Evolutionary conservation across 2,113 vertebrate species (phyloP), one percentile per base, ranked within the genome.

Genomic region (Ariopsis seemanni): DNA sequence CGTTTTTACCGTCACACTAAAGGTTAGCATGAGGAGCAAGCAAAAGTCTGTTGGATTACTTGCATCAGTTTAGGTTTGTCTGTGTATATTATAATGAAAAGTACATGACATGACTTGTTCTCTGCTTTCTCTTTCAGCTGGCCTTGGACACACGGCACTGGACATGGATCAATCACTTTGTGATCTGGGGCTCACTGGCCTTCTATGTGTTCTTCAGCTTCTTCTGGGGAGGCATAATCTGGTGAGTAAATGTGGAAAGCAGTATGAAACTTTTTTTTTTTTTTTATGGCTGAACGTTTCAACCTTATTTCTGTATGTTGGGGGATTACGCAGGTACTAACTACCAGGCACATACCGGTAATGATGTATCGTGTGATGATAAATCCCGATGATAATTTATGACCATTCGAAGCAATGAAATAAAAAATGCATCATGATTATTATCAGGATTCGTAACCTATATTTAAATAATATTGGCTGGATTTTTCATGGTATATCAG

Each of bases 161-260:
- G 98, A 99, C 98, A 0, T 99, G 98, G 98, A 95, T 99, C 94
- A 99, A 99, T 95, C 98, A 99, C 93, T 98, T 99, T 93, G 97
- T 99, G 75, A 99, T 99, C 84, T 99, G 98, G 98, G 98, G 98
- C 48, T 99, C 98, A 75, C 94, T 99, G 92, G 95, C 96, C 86
- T 99, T 99, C 94, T 99, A 99, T 52, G 94, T 99, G 82, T 96
- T 99, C 94, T 99, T 99, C 96, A 99, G 98, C 10, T 99, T 99
- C 93, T 98, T 99, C 93, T 99, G 97, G 97, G 98, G 98, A 95
- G 97, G 98, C 93, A 96, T 99, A 92, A 97, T 99, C 94, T 99
- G 98, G 98, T 97, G 92, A 97, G 96, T 25, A 2, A 50, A 77
- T 55, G 12, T 30, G 3, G 10, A 4, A 42, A 83, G 75, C 10